Percentiles rank a stretch among this genome's conserved stretches.
Evolutionary conservation across 2,888 invertebrate genomes (phyloP).

Genomic region (Belgica antarctica): DNA sequence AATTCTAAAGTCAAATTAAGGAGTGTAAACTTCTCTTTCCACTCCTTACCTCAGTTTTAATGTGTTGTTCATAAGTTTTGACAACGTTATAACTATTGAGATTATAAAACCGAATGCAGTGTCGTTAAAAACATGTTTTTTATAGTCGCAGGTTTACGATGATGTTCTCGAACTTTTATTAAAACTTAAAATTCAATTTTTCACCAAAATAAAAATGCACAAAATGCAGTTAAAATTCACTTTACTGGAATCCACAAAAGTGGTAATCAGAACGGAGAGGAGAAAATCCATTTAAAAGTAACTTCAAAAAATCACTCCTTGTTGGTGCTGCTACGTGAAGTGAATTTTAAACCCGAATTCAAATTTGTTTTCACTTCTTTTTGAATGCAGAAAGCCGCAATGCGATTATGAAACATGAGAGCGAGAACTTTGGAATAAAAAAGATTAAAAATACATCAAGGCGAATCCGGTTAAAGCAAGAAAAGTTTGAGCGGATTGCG

Average conservation of each 20-base stretch:
- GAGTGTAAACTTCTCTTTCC: no score
- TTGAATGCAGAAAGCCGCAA: constrained; percentile 34
- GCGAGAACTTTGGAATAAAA: neutral
- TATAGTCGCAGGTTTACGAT: neutral
- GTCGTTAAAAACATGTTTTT: neutral
- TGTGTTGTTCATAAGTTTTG: no score
- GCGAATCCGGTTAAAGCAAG: no score
- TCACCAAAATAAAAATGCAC: neutral
- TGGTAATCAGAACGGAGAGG: neutral
- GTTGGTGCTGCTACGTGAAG: constrained; percentile 22
- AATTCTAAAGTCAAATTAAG: no score
- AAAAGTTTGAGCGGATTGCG: no score
- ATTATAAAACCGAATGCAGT: no score
- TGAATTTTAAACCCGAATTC: constrained; percentile 38
- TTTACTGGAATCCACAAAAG: constrained; percentile 2
- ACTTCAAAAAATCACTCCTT: constrained; percentile 20
- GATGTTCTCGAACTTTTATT: neutral
- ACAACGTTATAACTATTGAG: no score
- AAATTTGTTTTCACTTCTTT: constrained; percentile 8
- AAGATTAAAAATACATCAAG: constrained; percentile 42
- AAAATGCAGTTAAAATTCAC: constrained; percentile 12
- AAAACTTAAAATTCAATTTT: neutral
- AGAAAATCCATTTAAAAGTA: constrained; percentile 2
- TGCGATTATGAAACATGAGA: constrained; percentile 35
- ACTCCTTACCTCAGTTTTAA: no score